Conservation (phyloP, 2,888 invertebrate species). For the Tetragonula carbonaria region DNA sequence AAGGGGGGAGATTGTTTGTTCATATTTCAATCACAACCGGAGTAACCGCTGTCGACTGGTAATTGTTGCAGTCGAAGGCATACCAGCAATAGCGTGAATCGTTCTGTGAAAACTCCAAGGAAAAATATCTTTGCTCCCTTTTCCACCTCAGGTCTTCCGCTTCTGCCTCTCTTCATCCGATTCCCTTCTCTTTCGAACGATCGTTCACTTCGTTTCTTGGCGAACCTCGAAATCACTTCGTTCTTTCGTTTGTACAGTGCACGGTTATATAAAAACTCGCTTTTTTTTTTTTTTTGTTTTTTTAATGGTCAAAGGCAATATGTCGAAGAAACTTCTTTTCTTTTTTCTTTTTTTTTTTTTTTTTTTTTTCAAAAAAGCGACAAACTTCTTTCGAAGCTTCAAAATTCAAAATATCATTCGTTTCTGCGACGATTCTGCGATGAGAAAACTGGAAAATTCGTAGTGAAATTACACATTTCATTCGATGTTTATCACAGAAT, state of each 20-base stretch:
- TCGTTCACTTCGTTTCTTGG: conserved; percentile 16
- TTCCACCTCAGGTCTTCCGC: conserved; percentile 16
- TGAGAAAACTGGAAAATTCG: too few species aligned
- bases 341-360: too few species aligned
- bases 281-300: too few species aligned
- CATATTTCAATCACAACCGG: conserved; percentile 79
- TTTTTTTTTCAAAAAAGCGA: too few species aligned
- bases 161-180: conserved; percentile 1
- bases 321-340: too few species aligned
- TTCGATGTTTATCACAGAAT: too few species aligned
- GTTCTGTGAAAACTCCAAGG: conserved; percentile 75
- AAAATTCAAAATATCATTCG: too few species aligned
- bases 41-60: conserved; percentile 66
- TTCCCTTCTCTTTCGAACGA: conserved; percentile 16
- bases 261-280: too few species aligned
- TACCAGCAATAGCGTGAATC: conserved; percentile 55
- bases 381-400: too few species aligned
- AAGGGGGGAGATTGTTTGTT: conserved; percentile 65
- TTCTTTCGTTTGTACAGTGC: neutral
- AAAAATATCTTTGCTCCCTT: conserved; percentile 72
- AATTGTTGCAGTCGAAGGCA: conserved; percentile 79
- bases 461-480: too few species aligned
- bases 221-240: neutral
- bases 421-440: too few species aligned
- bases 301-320: too few species aligned